These are phyloP conservation scores for Nothoprocta perdicaria DNA, from an alignment of 2,113 vertebrate genomes.

Conservation along the genomic window DNA sequence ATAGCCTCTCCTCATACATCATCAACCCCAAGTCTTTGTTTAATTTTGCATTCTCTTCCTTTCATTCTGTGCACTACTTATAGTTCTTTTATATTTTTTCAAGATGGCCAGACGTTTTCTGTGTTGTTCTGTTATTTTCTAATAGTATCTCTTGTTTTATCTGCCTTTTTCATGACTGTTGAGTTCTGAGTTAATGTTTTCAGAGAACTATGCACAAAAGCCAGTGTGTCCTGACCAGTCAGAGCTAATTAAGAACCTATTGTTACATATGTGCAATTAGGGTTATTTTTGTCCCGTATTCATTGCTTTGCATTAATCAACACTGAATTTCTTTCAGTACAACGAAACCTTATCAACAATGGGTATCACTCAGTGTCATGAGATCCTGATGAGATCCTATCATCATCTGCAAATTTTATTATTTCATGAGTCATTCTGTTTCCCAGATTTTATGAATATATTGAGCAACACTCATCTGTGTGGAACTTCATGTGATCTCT, in stretches of 20 bases:
- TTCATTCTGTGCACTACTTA: not conserved
- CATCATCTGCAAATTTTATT: not conserved
- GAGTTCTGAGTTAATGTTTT: conserved; percentile 21
- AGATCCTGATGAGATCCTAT: conserved; percentile 13
- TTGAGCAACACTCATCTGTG: not conserved
- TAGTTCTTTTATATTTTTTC: not conserved
- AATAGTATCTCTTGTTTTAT: conserved; percentile 12
- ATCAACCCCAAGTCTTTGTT: too few species aligned
- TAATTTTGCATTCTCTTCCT: not conserved
- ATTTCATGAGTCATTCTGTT: conserved; percentile 55
- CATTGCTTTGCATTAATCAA: conserved; percentile 29
- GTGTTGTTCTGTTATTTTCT: conserved; percentile 1
- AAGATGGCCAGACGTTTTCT: conserved; percentile 25
- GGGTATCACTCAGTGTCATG: conserved; percentile 51
- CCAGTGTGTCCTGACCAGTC: conserved; percentile 10
- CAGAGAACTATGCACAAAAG: conserved; percentile 31
- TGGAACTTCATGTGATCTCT: conserved; percentile 34
- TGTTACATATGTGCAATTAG: not conserved
- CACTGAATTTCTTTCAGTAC: conserved; percentile 50
- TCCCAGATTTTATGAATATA: conserved; percentile 39
- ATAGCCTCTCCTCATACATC: not conserved
- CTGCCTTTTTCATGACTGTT: conserved; percentile 6
- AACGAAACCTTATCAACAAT: not conserved
- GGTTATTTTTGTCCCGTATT: conserved; percentile 41
- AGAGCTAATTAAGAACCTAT: conserved; percentile 21